Conservation (phyloP, 2,888 invertebrate species). For the Drosophila greeni region DNA sequence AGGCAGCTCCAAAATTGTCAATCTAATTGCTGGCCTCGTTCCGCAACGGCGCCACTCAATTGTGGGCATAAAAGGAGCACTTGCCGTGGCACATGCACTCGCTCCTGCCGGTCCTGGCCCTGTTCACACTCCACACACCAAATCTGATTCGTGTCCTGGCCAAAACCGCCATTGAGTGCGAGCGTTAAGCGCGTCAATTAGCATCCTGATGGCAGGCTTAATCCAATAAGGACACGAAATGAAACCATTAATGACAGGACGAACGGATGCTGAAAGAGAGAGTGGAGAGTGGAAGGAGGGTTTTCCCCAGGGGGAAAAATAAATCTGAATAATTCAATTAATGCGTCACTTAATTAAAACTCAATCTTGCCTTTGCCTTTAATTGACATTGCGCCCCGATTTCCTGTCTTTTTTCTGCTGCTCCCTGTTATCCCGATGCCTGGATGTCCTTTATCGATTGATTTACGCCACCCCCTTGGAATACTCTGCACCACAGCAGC, state of each 20-base stretch:
- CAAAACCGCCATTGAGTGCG: slow-evolving; percentile 20
- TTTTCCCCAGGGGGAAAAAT: slow-evolving; percentile 42
- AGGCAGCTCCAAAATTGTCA: slow-evolving; percentile 17
- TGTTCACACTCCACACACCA: too few relatives aligned
- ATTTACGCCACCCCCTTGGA: slow-evolving; percentile 1
- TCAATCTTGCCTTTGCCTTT: slow-evolving; percentile 59
- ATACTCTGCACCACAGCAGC: slow-evolving; percentile 73
- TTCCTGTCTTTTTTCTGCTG: slow-evolving; percentile 26
- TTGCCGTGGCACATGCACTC: slow-evolving; percentile 6
- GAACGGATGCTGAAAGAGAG: slow-evolving; percentile 19
- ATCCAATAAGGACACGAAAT: slow-evolving; percentile 69
- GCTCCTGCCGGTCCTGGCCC: not conserved
- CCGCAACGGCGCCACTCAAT: slow-evolving; percentile 3
- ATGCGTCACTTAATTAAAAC: slow-evolving; percentile 71
- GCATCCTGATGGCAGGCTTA: slow-evolving; percentile 60
- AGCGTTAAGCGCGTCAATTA: slow-evolving; percentile 64
- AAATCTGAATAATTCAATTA: slow-evolving; percentile 71
- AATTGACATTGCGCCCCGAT: slow-evolving; percentile 60
- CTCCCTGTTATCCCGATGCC: not conserved
- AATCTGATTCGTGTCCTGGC: slow-evolving; percentile 1
- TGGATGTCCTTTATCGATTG: slow-evolving; percentile 5
- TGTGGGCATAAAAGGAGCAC: slow-evolving; percentile 15
- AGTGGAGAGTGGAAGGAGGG: not conserved
- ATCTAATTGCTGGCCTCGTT: slow-evolving; percentile 32
- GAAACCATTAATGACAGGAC: slow-evolving; percentile 58